Conservation (phyloP, 2,113 vertebrate genomes). For the Trichechus manatus region DNA sequence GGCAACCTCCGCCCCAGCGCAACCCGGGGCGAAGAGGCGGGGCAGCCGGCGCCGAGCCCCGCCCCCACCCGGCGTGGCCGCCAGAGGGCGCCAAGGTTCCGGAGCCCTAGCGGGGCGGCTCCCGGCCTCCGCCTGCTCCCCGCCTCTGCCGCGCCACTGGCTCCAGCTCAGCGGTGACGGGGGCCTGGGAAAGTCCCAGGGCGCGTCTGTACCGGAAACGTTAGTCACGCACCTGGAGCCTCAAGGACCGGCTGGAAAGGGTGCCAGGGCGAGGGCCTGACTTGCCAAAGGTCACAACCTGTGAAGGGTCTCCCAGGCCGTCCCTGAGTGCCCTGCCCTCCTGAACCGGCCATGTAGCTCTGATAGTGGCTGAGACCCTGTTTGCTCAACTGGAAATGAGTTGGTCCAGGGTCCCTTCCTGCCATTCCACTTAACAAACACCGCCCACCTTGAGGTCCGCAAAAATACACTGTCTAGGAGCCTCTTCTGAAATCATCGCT, state of each 20-base stretch:
- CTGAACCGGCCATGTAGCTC: neutral
- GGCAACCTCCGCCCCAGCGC: neutral
- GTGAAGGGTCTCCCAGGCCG: neutral
- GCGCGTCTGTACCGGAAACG: slow-evolving; percentile 45
- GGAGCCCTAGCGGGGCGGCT: neutral
- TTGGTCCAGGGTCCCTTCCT: neutral
- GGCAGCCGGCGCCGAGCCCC: neutral
- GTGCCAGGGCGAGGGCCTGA: neutral
- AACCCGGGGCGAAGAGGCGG: neutral
- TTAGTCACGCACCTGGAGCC: slow-evolving; percentile 73
- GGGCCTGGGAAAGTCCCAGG: slow-evolving; percentile 63
- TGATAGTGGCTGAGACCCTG: neutral
- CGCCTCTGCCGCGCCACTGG: neutral
- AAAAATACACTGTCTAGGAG: neutral
- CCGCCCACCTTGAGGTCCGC: neutral
- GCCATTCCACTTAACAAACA: neutral
- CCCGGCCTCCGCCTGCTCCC: neutral
- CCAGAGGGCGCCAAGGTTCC: slow-evolving; percentile 70
- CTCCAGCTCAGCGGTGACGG: neutral
- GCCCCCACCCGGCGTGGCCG: neutral
- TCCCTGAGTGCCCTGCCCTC: neutral
- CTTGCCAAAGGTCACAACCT: slow-evolving; percentile 37
- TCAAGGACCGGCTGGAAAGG: neutral
- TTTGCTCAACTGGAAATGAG: neutral
- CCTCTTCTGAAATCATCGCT: neutral